Conservation (phyloP, 2,888 invertebrate genomes). For the Acanthosepion esculentum region DNA sequence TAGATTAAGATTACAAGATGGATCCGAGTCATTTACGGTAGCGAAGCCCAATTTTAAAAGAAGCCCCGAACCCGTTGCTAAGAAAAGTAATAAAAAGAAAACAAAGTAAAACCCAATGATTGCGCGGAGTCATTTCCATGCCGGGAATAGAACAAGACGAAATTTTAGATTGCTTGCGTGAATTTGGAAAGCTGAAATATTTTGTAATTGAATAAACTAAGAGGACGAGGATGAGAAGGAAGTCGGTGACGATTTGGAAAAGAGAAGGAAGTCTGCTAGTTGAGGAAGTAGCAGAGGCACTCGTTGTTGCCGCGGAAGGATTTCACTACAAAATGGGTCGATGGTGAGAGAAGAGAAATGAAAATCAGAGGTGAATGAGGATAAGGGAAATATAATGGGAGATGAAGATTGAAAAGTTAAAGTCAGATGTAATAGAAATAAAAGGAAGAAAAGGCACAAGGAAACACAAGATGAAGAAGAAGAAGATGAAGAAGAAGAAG, state of each 20-base stretch:
- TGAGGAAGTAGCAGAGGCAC: neutral
- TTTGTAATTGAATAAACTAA: neutral
- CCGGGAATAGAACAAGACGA: neutral
- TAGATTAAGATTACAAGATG: neutral
- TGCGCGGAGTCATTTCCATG: neutral
- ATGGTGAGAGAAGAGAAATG: neutral
- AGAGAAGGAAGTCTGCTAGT: neutral
- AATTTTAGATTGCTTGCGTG: neutral
- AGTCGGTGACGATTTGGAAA: neutral
- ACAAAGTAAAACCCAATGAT: neutral
- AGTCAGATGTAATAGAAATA: no score
- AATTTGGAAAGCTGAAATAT: neutral
- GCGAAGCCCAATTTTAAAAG: no score
- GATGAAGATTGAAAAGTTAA: no score
- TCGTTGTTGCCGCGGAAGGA: neutral
- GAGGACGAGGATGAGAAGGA: neutral
- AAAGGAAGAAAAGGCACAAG: no score
- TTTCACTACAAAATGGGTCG: neutral
- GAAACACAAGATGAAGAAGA: no score
- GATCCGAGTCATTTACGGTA: neutral
- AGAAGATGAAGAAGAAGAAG: no score
- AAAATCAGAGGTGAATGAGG: neutral
- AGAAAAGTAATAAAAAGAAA: neutral
- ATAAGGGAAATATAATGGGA: neutral
- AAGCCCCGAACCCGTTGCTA: neutral